Evolutionary conservation across 2,888 invertebrate species (phyloP).

Genomic region (Coenonympha glycerion): DNA sequence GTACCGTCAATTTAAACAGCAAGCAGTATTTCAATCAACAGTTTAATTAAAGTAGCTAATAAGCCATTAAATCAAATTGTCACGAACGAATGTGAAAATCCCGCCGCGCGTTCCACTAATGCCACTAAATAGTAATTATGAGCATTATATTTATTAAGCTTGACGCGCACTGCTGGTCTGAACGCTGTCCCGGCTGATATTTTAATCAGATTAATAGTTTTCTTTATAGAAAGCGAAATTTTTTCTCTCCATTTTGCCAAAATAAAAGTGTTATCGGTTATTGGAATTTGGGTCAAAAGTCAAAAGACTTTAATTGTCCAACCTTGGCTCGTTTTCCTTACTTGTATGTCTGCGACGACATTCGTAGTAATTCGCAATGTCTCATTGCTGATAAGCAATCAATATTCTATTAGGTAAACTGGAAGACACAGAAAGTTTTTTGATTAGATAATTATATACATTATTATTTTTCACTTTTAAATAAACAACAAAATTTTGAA

Average conservation of each 20-base stretch:
- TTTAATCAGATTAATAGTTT: neutral
- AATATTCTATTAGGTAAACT: too few relatives aligned
- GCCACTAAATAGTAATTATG: neutral
- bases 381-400: conserved; percentile 1
- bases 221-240: neutral
- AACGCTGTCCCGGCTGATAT: neutral
- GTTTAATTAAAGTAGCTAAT: too few relatives aligned
- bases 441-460: too few relatives aligned
- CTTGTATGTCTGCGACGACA: neutral
- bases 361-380: neutral
- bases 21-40: neutral
- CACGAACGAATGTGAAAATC: too few relatives aligned
- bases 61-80: neutral
- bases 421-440: too few relatives aligned
- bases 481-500: too few relatives aligned
- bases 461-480: too few relatives aligned
- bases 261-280: neutral
- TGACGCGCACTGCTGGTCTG: neutral
- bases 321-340: neutral
- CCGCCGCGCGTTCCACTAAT: neutral
- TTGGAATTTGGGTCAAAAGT: neutral
- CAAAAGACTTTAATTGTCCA: neutral
- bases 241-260: too few relatives aligned
- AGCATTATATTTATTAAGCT: too few relatives aligned
- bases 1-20: too few relatives aligned